Conservation (phyloP, 2,888 invertebrate genomes). For the Zeuzera pyrina region DNA sequence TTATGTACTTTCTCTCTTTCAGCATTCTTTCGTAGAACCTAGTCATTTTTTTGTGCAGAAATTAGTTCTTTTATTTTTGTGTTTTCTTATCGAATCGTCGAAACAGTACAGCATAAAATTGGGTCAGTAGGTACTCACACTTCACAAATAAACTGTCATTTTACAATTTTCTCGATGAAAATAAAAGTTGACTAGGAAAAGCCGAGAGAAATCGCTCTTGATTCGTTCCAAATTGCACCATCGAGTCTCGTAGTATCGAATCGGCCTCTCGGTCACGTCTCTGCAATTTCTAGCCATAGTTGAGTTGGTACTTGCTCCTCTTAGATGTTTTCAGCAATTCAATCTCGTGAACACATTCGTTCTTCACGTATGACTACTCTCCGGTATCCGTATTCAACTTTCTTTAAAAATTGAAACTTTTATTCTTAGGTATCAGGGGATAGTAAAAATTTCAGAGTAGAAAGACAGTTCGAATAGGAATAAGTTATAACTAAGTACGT, state of each 20-base stretch:
- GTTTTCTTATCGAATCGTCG: background rate
- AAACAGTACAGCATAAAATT: background rate
- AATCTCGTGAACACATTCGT: conserved; percentile 6
- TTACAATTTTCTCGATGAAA: conserved; percentile 6
- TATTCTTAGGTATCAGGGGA: no score
- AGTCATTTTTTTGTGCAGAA: no score
- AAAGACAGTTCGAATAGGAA: no score
- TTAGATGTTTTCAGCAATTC: conserved; percentile 1
- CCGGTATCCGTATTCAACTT: no score
- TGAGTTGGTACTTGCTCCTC: background rate
- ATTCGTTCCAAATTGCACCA: conserved; percentile 35
- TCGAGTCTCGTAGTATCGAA: conserved; percentile 24
- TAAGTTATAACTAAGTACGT: no score
- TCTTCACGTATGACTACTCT: conserved; percentile 7
- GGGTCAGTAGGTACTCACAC: background rate
- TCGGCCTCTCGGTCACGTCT: conserved; percentile 37
- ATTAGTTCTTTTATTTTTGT: no score
- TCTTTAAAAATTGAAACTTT: no score
- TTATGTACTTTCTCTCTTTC: no score
- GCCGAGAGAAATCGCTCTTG: conserved; percentile 28
- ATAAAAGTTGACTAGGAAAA: conserved; percentile 18
- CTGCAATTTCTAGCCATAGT: conserved; percentile 15
- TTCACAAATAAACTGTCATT: background rate
- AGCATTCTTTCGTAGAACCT: no score
- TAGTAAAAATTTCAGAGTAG: no score